A percentile compares a stretch with the other conserved stretches of the same genome.
These are phyloP conservation scores for Morone saxatilis DNA, from an alignment of 2,113 vertebrate species.

Conservation along the genomic window DNA sequence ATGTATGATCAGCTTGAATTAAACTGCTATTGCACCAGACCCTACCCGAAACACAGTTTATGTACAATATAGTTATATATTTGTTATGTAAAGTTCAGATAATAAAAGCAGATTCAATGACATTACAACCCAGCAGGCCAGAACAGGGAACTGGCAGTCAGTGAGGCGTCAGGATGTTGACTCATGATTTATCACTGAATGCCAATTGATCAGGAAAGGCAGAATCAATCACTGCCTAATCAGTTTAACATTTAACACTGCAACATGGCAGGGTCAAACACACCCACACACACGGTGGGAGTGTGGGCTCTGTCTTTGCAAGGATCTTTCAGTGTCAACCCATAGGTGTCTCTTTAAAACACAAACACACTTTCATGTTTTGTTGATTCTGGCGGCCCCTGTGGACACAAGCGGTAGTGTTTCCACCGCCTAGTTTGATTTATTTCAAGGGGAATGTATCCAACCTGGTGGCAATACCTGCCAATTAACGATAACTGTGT, in stretches of 20 bases:
- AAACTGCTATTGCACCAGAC: not conserved
- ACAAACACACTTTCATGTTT: too few species aligned
- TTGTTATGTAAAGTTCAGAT: not conserved
- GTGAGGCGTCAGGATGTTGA: not conserved
- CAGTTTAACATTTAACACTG: conserved; percentile 49
- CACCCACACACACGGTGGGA: not conserved
- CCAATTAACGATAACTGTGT: too few species aligned
- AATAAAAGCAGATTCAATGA: too few species aligned
- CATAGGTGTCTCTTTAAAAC: not conserved
- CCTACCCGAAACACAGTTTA: not conserved
- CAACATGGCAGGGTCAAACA: conserved; percentile 36
- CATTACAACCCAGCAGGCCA: not conserved
- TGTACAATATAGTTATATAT: too few species aligned
- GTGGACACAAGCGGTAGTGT: too few species aligned
- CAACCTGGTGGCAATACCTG: too few species aligned
- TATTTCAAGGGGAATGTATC: too few species aligned
- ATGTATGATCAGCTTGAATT: not conserved
- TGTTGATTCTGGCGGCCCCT: too few species aligned
- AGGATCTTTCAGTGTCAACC: not conserved
- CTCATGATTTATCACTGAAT: conserved; percentile 36
- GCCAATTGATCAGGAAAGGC: conserved; percentile 40
- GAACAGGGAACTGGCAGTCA: not conserved
- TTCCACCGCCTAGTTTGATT: too few species aligned
- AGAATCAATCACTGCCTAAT: conserved; percentile 60
- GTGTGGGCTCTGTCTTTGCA: not conserved